A percentile compares a stretch with the other conserved stretches of the same genome.
Evolutionary conservation across 2,113 vertebrate species (phyloP).

Genomic region (Plectropomus leopardus): DNA sequence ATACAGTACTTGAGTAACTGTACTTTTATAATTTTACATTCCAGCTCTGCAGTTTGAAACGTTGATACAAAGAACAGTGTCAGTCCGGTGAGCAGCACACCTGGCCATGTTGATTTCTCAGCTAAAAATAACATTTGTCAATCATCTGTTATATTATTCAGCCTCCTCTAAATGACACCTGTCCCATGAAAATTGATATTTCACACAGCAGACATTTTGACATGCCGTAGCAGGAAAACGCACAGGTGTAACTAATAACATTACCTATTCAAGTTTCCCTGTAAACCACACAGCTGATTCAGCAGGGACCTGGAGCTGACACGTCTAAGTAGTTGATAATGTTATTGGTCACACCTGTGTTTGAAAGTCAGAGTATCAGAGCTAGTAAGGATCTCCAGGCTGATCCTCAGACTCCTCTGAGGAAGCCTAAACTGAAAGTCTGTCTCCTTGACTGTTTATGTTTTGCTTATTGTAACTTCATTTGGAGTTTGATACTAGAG

Average conservation of each 20-base stretch:
- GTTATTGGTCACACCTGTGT: neutral
- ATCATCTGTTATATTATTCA: neutral
- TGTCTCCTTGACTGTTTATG: neutral
- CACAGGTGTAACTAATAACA: neutral
- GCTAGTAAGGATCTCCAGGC: neutral
- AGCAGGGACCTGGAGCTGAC: neutral
- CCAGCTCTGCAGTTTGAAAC: neutral
- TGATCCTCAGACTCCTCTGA: neutral
- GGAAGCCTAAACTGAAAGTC: neutral
- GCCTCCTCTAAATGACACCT: neutral
- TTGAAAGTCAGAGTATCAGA: neutral
- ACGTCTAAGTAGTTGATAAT: neutral
- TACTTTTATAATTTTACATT: too few species aligned
- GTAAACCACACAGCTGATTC: neutral
- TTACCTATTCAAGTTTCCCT: neutral
- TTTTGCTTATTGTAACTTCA: too few species aligned
- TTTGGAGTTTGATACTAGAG: too few species aligned
- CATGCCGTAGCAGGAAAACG: neutral
- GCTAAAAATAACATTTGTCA: conserved; percentile 9
- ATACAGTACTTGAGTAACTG: neutral
- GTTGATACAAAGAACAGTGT: neutral
- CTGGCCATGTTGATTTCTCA: neutral
- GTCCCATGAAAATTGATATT: neutral
- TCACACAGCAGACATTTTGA: conserved; percentile 9
- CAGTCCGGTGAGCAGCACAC: neutral